Base-by-base conservation (phyloP, 2,113 vertebrate species). In the Seriola rivoliana region DNA sequence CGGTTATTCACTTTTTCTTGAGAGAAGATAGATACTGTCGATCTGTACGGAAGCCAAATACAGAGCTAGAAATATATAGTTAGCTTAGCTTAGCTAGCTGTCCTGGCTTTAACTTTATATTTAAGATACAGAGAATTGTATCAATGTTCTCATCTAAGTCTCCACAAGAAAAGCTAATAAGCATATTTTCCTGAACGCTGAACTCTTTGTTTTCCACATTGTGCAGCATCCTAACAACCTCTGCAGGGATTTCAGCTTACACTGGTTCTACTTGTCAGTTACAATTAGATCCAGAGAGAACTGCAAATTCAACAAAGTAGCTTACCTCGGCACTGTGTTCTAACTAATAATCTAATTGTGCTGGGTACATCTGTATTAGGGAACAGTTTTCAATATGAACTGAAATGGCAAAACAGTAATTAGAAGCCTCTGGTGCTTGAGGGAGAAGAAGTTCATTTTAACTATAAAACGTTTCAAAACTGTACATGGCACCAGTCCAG, bases 341-440 rank as follows among this genome's bases (percentile, higher is more conserved):
- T 36, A 48, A 75, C 34, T 8, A 55, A 63, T 52, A 40, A 66
- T 72, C 25, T 38, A 19, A 21, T 52, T 68, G 71, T 12, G 50
- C 40, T 17, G 7, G 10, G 3, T 46, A 25, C n/a, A 21, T 58
- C 40, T 58, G 42, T 74, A 59, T 58, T 21, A n/a, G 29, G 16
- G n/a, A 19, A 76, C 7, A 4, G 19, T 59, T 70, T 14, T 19
- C 5, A 32, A 19, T 36, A 60, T 69, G 13, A 58, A 36, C 7
- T 62, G 25, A 52, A 50, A 16, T 16, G 38, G 42, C 25, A 50
- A 68, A 67, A 23, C 13, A 21, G 11, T 50, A 68, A 60, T 60
- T 48, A 59, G 29, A 38, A 13, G 40, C 44, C 42, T 25, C 21
- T 32, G 17, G 21, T 55, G 36, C 57, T 71, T 54, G 34, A 38